Percentiles rank a stretch among this genome's conserved stretches.
Conservation (phyloP, 2,797 vertebrate genomes). For the Agapornis canus region DNA sequence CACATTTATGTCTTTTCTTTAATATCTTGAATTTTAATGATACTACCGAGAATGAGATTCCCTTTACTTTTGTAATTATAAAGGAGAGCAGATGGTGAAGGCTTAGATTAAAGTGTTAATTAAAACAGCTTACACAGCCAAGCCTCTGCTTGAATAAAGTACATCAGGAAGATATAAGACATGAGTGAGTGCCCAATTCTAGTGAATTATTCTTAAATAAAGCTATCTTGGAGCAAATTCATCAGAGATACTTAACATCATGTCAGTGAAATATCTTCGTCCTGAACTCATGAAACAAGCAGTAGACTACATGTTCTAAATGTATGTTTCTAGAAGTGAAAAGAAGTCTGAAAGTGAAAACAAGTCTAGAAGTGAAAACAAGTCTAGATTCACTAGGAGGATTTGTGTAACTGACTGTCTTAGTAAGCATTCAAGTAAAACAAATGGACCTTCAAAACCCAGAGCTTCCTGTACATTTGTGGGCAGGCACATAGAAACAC, state of each 20-base stretch:
- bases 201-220: conserved; percentile 2
- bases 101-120: conserved; percentile 75
- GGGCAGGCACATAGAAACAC: neutral
- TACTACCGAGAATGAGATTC: conserved; percentile 53
- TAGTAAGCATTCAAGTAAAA: neutral
- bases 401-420: neutral
- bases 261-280: neutral
- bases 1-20: conserved; percentile 35
- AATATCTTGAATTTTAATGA: conserved; percentile 71
- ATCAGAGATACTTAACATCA: neutral
- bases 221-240: conserved; percentile 1
- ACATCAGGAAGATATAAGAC: neutral
- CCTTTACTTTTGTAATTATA: conserved; percentile 72
- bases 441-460: neutral
- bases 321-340: neutral
- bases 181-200: neutral
- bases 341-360: neutral
- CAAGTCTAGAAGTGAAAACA: neutral
- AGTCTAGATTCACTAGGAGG: neutral
- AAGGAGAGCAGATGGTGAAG: conserved; percentile 73
- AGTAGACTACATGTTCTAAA: neutral
- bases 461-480: neutral
- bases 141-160: conserved; percentile 54
- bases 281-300: neutral
- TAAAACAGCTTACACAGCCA: conserved; percentile 70